These are phyloP conservation scores for Solenopsis fugax DNA, from an alignment of 1,140 invertebrate species.

Conservation along the genomic window DNA sequence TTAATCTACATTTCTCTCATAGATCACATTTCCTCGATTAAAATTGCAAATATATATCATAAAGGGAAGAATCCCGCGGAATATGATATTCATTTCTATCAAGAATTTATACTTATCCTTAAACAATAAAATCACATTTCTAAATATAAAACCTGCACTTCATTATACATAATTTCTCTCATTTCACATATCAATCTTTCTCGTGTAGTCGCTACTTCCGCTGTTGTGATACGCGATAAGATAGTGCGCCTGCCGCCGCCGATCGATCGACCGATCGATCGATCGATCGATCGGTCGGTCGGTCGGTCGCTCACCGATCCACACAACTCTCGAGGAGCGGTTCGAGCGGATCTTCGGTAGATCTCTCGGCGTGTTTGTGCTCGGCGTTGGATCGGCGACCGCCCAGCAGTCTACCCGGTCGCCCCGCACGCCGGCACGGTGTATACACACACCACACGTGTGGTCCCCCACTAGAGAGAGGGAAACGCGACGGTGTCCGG, in stretches of 20 bases:
- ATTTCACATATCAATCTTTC: not conserved
- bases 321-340: slow-evolving; percentile 2
- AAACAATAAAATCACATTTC: not conserved
- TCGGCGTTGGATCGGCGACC: slow-evolving; percentile 66
- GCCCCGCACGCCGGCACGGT: slow-evolving; percentile 78
- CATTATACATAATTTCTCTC: slow-evolving; percentile 1
- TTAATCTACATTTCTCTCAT: not conserved
- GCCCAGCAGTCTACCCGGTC: slow-evolving; percentile 74
- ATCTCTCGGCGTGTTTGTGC: slow-evolving; percentile 55
- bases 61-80: not conserved
- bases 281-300: slow-evolving; percentile 25
- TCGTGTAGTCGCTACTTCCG: not conserved
- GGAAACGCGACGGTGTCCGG: too few species aligned
- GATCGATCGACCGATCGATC: too few species aligned
- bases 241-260: not conserved
- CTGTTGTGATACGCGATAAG: slow-evolving; percentile 30
- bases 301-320: slow-evolving; percentile 30
- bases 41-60: not conserved
- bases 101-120: not conserved
- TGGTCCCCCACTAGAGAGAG: slow-evolving; percentile 75
- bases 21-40: not conserved
- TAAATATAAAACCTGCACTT: slow-evolving; percentile 1
- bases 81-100: not conserved
- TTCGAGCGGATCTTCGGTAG: slow-evolving; percentile 48
- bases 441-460: slow-evolving; percentile 77